phyloP scores from a whole-genome alignment of 1,140 invertebrate species.

The Aphaenogaster ashmeadi region DNA sequence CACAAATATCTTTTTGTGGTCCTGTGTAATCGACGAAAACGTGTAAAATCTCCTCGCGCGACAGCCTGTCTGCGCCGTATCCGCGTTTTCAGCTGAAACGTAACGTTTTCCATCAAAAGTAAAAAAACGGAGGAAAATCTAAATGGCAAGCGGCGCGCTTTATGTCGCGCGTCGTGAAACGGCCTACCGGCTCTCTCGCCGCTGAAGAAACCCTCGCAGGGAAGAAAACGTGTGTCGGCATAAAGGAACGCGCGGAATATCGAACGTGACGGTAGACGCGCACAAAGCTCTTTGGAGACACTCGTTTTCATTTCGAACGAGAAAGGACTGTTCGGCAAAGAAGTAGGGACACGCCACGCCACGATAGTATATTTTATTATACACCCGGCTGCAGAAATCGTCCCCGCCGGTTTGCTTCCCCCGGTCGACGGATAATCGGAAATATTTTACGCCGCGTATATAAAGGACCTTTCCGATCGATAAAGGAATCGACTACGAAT shows the following conservation, averaged over 20 bases:
- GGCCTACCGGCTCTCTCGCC: constrained; percentile 28
- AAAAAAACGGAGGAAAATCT: constrained; percentile 31
- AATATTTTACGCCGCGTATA: constrained; percentile 8
- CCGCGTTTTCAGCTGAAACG: background rate
- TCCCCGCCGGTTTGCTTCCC: background rate
- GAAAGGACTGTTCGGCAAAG: background rate
- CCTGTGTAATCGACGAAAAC: background rate
- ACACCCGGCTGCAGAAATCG: constrained; percentile 26
- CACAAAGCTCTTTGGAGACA: constrained; percentile 75
- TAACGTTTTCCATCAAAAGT: background rate
- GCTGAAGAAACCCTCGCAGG: constrained; percentile 33
- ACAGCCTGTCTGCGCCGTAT: background rate
- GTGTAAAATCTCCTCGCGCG: background rate
- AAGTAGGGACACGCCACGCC: background rate
- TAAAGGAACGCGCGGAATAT: constrained; percentile 73
- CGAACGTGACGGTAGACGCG: constrained; percentile 68
- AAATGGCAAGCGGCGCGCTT: constrained; percentile 48
- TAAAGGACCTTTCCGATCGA: background rate
- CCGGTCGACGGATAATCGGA: background rate
- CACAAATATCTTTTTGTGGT: no score
- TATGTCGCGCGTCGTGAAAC: constrained; percentile 40
- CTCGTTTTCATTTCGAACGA: constrained; percentile 74
- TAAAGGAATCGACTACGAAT: constrained; percentile 31
- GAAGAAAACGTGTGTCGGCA: constrained; percentile 69
- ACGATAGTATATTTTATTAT: constrained; percentile 73